Evolutionary conservation across 2,888 invertebrate genomes (phyloP).

Genomic region (Hedychridium roseum): DNA sequence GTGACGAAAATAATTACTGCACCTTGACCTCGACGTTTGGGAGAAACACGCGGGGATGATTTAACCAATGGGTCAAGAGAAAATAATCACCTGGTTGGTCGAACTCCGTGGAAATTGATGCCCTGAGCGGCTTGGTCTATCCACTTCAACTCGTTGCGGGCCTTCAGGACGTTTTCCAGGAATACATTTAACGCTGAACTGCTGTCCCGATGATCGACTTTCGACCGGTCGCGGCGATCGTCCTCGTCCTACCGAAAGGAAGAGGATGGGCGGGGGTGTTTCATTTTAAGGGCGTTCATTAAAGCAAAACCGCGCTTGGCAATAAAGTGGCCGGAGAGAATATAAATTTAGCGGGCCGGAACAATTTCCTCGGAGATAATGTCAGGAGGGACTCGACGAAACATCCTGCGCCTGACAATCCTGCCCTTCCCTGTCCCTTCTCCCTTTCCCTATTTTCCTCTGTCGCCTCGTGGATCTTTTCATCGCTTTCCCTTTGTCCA

Average conservation of each 20-base stretch:
- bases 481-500: constrained; percentile 7
- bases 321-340: too few species aligned
- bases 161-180: constrained; percentile 44
- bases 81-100: too few species aligned
- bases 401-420: constrained; percentile 41
- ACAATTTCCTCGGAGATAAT: constrained; percentile 7
- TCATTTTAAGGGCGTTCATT: constrained; percentile 2
- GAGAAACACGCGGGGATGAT: too few species aligned
- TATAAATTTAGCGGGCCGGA: too few species aligned
- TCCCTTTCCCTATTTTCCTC: neutral
- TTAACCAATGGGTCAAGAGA: too few species aligned
- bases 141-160: constrained; percentile 49
- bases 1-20: too few species aligned
- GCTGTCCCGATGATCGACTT: neutral
- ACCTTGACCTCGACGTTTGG: too few species aligned
- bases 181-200: constrained; percentile 43
- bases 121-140: constrained; percentile 43
- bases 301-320: too few species aligned
- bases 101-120: too few species aligned
- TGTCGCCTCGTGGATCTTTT: constrained; percentile 4
- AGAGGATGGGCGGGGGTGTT: neutral
- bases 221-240: neutral
- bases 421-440: constrained; percentile 17
- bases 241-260: constrained; percentile 14
- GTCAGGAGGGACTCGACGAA: too few species aligned